Percentiles rank a stretch among this genome's conserved stretches.
These are phyloP conservation scores for Philhelius pedissequus DNA, from an alignment of 2,888 invertebrate species.

Conservation along the genomic window DNA sequence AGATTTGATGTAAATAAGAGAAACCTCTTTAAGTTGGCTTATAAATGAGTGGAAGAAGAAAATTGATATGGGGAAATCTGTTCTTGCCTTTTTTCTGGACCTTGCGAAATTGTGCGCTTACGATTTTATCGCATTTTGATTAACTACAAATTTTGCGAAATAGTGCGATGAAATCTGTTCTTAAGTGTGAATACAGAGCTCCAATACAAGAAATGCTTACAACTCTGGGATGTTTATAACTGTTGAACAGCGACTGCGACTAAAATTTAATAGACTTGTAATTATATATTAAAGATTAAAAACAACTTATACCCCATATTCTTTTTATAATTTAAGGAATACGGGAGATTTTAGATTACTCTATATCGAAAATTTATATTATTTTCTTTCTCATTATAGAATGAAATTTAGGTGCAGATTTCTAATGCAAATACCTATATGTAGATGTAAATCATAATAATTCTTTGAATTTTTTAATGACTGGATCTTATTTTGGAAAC, in stretches of 20 bases:
- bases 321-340: background rate
- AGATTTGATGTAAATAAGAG: no score
- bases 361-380: no score
- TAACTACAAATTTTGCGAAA: background rate
- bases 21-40: background rate
- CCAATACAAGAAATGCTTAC: background rate
- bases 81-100: no score
- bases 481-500: no score
- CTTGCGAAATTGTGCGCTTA: no score
- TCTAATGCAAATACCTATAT: no score
- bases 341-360: background rate
- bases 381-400: no score
- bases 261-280: background rate
- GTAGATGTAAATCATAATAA: no score
- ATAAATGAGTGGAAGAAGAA: constrained; percentile 3
- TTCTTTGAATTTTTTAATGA: no score
- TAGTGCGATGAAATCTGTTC: background rate
- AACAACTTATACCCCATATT: background rate
- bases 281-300: background rate
- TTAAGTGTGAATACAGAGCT: background rate
- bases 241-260: background rate
- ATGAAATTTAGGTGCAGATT: no score
- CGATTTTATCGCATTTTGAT: background rate
- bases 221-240: background rate
- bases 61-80: no score